These are phyloP conservation scores for Phortica magna DNA, from an alignment of 2,888 invertebrate genomes.

Conservation along the genomic window DNA sequence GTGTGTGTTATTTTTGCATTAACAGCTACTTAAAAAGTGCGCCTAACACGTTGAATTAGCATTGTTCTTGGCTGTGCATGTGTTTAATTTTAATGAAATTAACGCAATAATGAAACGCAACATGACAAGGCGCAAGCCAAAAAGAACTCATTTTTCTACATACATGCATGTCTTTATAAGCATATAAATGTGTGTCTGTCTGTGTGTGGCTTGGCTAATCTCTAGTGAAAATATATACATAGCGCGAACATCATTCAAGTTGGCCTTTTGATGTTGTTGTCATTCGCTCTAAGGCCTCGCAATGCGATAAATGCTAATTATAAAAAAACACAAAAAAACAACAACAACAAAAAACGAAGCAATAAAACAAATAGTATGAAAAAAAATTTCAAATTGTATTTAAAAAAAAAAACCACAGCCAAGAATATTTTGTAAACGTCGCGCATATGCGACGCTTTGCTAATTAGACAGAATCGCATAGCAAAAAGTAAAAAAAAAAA, in stretches of 20 bases:
- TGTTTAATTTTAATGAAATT: slow-evolving; percentile 76
- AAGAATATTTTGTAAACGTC: not conserved
- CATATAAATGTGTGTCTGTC: not conserved
- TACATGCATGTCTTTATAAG: no score
- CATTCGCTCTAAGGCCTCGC: not conserved
- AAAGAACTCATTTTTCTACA: not conserved
- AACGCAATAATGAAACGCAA: slow-evolving; percentile 52
- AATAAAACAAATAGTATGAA: not conserved
- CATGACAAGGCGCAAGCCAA: slow-evolving; percentile 10
- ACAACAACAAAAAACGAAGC: not conserved
- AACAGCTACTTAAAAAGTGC: slow-evolving; percentile 35
- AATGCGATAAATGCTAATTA: slow-evolving; percentile 10
- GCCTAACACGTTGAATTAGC: slow-evolving; percentile 33
- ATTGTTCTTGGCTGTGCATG: slow-evolving; percentile 72
- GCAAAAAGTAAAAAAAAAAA: no score
- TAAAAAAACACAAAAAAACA: not conserved
- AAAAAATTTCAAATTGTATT: not conserved
- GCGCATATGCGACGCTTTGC: not conserved
- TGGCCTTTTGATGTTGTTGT: slow-evolving; percentile 28
- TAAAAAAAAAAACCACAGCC: not conserved
- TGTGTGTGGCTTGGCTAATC: slow-evolving; percentile 33
- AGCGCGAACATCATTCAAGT: not conserved
- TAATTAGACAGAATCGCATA: not conserved
- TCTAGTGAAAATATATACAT: slow-evolving; percentile 29
- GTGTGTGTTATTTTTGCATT: slow-evolving; percentile 31